phyloP scores from a whole-genome alignment of 2,888 invertebrate species.

The Autographa pulchrina region DNA sequence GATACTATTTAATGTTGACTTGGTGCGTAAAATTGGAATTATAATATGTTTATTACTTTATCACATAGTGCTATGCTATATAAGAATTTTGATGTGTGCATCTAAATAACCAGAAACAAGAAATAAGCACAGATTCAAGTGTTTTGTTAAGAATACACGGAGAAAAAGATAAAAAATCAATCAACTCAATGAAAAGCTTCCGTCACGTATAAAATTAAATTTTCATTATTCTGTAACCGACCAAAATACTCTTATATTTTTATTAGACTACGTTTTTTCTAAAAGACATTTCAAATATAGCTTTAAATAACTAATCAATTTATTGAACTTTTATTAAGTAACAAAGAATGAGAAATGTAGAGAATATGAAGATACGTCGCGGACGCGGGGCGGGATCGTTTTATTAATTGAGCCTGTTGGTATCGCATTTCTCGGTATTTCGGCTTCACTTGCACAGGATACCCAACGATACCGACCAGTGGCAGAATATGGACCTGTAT shows the following conservation, averaged over 20 bases:
- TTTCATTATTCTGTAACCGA: not conserved
- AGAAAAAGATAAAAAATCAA: no score
- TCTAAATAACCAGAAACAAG: no score
- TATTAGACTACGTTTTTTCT: not conserved
- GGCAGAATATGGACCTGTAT: slow-evolving; percentile 67
- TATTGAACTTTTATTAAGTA: slow-evolving; percentile 18
- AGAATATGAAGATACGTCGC: slow-evolving; percentile 60
- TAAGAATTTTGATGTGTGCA: no score
- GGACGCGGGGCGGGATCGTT: slow-evolving; percentile 59
- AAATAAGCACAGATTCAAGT: no score
- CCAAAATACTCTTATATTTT: not conserved
- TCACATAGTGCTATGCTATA: no score
- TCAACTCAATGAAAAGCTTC: no score
- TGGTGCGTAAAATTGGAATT: not conserved
- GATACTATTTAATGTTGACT: not conserved
- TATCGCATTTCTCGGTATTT: slow-evolving; percentile 76
- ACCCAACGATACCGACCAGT: slow-evolving; percentile 51
- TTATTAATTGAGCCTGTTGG: slow-evolving; percentile 71
- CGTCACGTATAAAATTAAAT: not conserved
- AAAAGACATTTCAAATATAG: not conserved
- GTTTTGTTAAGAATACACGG: no score
- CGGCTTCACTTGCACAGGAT: slow-evolving; percentile 64
- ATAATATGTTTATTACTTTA: not conserved
- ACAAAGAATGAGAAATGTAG: slow-evolving; percentile 39
- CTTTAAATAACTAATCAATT: slow-evolving; percentile 14